Evolutionary conservation across 2,113 vertebrate species (phyloP).

Genomic region (Nematolebias whitei): DNA sequence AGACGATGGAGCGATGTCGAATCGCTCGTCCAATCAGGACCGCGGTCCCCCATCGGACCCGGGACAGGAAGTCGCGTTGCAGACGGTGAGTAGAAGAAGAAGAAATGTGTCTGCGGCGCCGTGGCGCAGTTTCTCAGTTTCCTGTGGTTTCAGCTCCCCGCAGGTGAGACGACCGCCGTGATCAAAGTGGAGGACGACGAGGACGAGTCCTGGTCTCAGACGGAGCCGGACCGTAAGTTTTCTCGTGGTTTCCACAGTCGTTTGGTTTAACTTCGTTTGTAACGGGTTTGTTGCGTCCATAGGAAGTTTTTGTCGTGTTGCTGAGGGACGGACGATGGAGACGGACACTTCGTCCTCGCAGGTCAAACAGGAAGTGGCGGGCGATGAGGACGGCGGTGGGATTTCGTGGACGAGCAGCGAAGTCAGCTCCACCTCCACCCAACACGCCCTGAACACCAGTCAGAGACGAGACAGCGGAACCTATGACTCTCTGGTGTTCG

Average conservation of each 20-base stretch:
- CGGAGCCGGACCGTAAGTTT: conserved; percentile 39
- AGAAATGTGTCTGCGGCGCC: background rate
- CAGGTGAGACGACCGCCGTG: background rate
- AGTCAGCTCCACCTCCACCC: conserved; percentile 29
- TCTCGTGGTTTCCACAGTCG: too few species aligned
- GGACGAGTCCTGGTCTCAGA: conserved; percentile 41
- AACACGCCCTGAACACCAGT: background rate
- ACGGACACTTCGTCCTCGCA: conserved; percentile 20
- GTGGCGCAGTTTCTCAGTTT: background rate
- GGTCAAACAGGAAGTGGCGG: conserved; percentile 54
- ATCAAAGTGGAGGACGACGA: conserved; percentile 67
- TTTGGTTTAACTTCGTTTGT: too few species aligned
- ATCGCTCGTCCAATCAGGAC: conserved; percentile 1
- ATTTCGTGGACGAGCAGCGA: conserved; percentile 44
- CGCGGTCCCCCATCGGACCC: background rate
- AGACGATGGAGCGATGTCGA: background rate
- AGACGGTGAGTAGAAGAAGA: conserved; percentile 8
- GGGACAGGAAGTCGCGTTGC: background rate
- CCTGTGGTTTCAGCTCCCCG: background rate
- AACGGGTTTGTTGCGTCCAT: background rate
- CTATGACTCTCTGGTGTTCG: conserved; percentile 38
- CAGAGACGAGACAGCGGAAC: conserved; percentile 5
- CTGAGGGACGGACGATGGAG: background rate
- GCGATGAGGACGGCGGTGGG: background rate
- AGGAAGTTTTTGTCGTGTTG: background rate